These are phyloP conservation scores for Kryptopterus vitreolus DNA, from an alignment of 2,797 vertebrate species.

Conservation along the genomic window DNA sequence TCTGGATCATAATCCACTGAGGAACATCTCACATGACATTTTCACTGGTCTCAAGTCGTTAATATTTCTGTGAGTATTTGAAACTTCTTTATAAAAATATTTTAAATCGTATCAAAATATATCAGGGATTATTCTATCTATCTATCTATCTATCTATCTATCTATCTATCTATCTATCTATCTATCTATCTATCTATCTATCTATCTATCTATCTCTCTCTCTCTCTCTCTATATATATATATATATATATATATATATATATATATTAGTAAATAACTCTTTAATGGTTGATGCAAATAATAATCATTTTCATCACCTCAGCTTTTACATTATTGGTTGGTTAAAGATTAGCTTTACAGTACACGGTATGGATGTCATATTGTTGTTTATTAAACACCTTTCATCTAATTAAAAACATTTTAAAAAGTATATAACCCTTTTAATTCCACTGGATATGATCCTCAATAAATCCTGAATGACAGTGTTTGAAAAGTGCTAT, in stretches of 20 bases:
- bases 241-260: too few species aligned
- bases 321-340: background rate
- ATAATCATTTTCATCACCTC: background rate
- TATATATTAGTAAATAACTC: too few species aligned
- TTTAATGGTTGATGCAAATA: too few species aligned
- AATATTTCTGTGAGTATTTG: conserved; percentile 75
- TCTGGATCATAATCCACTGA: conserved; percentile 80
- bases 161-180: too few species aligned
- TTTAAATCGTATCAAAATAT: background rate
- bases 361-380: background rate
- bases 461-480: background rate
- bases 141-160: too few species aligned
- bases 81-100: background rate
- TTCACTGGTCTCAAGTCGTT: conserved; percentile 77
- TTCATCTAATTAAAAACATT: background rate
- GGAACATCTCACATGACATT: conserved; percentile 70
- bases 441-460: background rate
- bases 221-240: too few species aligned
- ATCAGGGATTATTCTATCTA: too few species aligned
- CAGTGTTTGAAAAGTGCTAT: background rate
- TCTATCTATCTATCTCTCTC: too few species aligned
- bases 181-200: too few species aligned
- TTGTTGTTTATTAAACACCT: background rate
- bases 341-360: background rate
- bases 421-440: too few species aligned